Conservation (phyloP, 2,888 invertebrate species). For the Drosophila fungiperda region DNA sequence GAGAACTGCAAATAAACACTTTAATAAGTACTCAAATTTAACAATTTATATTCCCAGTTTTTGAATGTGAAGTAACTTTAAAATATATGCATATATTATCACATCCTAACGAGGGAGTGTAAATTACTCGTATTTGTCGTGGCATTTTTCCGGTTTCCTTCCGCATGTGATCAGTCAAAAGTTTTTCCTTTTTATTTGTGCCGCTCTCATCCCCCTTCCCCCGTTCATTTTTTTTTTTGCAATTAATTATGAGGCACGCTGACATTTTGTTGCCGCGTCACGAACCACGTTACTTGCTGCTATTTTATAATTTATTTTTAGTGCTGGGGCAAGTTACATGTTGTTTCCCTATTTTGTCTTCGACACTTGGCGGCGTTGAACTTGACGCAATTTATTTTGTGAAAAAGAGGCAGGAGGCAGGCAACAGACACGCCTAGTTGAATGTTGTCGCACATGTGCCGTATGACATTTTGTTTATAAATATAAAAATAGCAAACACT, state of each 20-base stretch:
- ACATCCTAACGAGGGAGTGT: constrained; percentile 31
- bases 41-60: background rate
- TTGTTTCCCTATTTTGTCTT: constrained; percentile 65
- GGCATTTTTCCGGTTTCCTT: constrained; percentile 55
- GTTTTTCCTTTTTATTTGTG: constrained; percentile 41
- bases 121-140: constrained; percentile 36
- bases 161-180: constrained; percentile 80
- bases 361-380: constrained; percentile 77
- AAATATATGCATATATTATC: constrained; percentile 38
- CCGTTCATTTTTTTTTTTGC: constrained; percentile 40
- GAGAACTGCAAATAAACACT: constrained; percentile 14
- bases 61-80: constrained; percentile 2
- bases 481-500: constrained; percentile 47
- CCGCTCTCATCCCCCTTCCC: background rate
- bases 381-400: constrained; percentile 82
- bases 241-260: constrained; percentile 79
- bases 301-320: constrained; percentile 75
- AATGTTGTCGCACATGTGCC: constrained; percentile 63
- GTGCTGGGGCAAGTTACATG: constrained; percentile 50
- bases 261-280: constrained; percentile 58
- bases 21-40: background rate
- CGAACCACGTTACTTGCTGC: constrained; percentile 51
- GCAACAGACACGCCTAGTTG: constrained; percentile 71
- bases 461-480: constrained; percentile 48
- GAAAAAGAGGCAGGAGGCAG: constrained; percentile 46